A percentile compares a stretch with the other conserved stretches of the same genome.
Conservation (phyloP, 1,140 invertebrate genomes). For the Drosophila micromelanica region DNA sequence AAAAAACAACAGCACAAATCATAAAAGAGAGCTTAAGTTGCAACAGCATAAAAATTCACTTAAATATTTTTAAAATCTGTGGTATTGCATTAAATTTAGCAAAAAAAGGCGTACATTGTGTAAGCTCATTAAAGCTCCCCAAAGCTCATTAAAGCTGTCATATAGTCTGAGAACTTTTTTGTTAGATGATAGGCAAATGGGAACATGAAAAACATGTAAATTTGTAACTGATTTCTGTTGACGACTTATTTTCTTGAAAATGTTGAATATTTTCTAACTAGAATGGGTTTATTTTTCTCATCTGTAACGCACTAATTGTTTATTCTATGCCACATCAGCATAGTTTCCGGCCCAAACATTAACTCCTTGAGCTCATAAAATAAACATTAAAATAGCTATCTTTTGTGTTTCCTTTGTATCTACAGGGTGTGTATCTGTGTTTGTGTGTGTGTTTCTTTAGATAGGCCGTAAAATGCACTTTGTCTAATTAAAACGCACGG, state of each 20-base stretch:
- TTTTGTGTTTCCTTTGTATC: background rate
- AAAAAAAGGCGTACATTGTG: too few relatives aligned
- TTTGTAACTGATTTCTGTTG: too few relatives aligned
- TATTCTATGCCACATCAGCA: constrained; percentile 4
- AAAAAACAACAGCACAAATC: background rate
- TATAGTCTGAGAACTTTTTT: too few relatives aligned
- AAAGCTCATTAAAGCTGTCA: too few relatives aligned
- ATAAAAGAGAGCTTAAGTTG: background rate
- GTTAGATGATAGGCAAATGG: too few relatives aligned
- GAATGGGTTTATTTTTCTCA: background rate
- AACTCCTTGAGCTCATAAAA: constrained; percentile 12
- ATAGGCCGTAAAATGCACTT: constrained; percentile 29
- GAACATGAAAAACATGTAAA: too few relatives aligned
- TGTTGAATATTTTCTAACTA: too few relatives aligned
- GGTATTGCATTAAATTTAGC: too few relatives aligned
- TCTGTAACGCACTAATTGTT: constrained; percentile 3
- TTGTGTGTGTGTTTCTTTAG: background rate
- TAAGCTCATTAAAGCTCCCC: too few relatives aligned
- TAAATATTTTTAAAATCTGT: too few relatives aligned
- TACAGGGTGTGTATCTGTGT: background rate
- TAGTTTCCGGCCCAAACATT: constrained; percentile 4
- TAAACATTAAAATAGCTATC: constrained; percentile 5
- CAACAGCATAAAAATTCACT: background rate
- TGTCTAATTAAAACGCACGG: constrained; percentile 40
- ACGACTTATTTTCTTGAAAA: too few relatives aligned